A percentile compares a stretch with the other conserved stretches of the same genome.
phyloP scores from a whole-genome alignment of 1,140 invertebrate species.

The Papilio polytes region DNA sequence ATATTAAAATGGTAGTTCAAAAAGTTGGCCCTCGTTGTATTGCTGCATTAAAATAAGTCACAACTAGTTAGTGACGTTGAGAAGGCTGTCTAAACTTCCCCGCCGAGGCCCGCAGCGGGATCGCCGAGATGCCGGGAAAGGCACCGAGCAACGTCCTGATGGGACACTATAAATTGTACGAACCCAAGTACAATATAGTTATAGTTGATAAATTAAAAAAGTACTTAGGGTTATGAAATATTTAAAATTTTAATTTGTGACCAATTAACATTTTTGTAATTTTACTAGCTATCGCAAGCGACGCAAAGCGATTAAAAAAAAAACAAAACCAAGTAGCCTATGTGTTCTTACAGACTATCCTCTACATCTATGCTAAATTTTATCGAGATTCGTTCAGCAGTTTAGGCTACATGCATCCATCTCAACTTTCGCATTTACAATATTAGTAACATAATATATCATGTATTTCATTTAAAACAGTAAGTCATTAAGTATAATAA shows the following conservation, averaged over 20 bases:
- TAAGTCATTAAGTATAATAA: not conserved
- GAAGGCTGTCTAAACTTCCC: constrained; percentile 33
- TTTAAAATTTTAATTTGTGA: not conserved
- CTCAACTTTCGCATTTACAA: too few species aligned
- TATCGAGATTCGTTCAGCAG: too few species aligned
- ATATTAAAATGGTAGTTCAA: constrained; percentile 21
- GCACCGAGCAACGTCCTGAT: constrained; percentile 33
- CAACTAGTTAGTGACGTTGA: constrained; percentile 39
- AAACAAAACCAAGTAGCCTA: too few species aligned
- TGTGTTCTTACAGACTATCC: too few species aligned
- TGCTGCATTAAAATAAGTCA: constrained; percentile 32
- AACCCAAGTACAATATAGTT: not conserved
- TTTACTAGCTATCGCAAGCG: too few species aligned
- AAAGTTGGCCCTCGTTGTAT: constrained; percentile 2
- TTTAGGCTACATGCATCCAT: too few species aligned
- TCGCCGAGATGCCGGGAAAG: constrained; percentile 12
- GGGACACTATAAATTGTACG: constrained; percentile 42
- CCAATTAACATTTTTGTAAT: not conserved
- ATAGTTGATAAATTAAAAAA: too few species aligned
- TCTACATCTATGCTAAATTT: too few species aligned
- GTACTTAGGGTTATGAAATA: too few species aligned
- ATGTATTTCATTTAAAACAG: not conserved
- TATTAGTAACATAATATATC: not conserved
- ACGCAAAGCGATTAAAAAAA: too few species aligned
- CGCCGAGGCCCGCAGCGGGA: constrained; percentile 12